These are phyloP conservation scores for Ovibos moschatus DNA, from an alignment of 2,113 vertebrate genomes.

Conservation along the genomic window DNA sequence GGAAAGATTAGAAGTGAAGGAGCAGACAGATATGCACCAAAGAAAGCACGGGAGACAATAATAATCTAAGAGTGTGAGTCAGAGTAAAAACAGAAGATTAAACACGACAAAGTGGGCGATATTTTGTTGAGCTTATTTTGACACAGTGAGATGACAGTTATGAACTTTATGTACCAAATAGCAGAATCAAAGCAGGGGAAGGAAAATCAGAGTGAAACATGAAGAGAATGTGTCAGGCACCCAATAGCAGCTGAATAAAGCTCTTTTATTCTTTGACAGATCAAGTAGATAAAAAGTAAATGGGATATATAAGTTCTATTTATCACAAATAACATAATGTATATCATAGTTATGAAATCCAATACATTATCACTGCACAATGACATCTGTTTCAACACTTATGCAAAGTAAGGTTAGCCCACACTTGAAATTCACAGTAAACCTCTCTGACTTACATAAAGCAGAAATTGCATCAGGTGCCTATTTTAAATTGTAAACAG, in stretches of 20 bases:
- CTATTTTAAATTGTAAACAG: background rate
- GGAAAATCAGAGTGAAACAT: background rate
- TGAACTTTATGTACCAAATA: background rate
- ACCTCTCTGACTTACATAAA: background rate
- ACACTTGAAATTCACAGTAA: background rate
- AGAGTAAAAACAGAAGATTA: background rate
- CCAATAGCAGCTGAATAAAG: rapidly evolving
- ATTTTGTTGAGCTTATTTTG: background rate
- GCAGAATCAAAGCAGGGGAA: background rate
- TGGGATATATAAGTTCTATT: too few relatives aligned
- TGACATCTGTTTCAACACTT: rapidly evolving
- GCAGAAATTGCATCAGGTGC: rapidly evolving
- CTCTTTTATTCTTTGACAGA: background rate
- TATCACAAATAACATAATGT: rapidly evolving
- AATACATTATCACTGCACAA: rapidly evolving
- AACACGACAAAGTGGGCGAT: background rate
- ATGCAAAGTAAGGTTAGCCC: too few relatives aligned
- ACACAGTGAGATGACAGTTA: background rate
- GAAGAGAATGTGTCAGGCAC: background rate
- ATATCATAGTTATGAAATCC: rapidly evolving
- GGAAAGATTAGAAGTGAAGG: background rate
- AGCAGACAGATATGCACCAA: background rate
- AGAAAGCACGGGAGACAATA: background rate
- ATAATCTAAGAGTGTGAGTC: background rate
- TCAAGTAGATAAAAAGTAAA: background rate